phyloP scores from a whole-genome alignment of 2,113 vertebrate genomes.

The Psophia crepitans region DNA sequence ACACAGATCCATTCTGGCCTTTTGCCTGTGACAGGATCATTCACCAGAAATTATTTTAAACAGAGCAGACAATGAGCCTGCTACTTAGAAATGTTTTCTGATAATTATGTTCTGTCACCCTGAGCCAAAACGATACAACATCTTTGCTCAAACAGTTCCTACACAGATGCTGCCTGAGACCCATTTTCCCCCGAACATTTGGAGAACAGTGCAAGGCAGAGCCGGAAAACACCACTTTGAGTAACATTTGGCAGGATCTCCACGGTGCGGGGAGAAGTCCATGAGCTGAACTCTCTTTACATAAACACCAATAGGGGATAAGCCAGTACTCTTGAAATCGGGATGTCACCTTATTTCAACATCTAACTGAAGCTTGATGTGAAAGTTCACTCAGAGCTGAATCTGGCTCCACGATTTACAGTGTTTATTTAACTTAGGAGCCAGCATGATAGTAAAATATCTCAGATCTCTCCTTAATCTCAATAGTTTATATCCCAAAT shows the following conservation, averaged over 20 bases:
- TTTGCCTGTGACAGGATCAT: background rate
- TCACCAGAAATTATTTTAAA: background rate
- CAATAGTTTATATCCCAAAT: background rate
- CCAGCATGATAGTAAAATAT: slow-evolving; percentile 21
- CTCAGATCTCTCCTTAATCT: slow-evolving; percentile 21
- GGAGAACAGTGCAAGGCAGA: background rate
- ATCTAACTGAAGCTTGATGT: slow-evolving; percentile 6
- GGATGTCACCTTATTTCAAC: slow-evolving; percentile 50
- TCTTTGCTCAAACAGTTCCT: background rate
- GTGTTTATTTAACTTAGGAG: slow-evolving; percentile 37
- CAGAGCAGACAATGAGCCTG: background rate
- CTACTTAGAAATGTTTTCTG: slow-evolving; percentile 13
- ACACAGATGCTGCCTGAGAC: background rate
- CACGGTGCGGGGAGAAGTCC: background rate
- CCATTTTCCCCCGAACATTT: background rate
- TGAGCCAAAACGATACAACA: background rate
- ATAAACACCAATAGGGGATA: slow-evolving; percentile 39
- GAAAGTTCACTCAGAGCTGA: slow-evolving; percentile 41
- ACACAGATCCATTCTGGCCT: background rate
- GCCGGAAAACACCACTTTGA: background rate
- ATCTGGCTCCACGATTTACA: background rate
- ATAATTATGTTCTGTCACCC: background rate
- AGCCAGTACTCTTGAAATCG: slow-evolving; percentile 3
- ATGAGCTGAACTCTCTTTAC: background rate
- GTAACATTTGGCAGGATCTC: background rate